Conservation (phyloP, 2,888 invertebrate species). For the Camponotus fellah region DNA sequence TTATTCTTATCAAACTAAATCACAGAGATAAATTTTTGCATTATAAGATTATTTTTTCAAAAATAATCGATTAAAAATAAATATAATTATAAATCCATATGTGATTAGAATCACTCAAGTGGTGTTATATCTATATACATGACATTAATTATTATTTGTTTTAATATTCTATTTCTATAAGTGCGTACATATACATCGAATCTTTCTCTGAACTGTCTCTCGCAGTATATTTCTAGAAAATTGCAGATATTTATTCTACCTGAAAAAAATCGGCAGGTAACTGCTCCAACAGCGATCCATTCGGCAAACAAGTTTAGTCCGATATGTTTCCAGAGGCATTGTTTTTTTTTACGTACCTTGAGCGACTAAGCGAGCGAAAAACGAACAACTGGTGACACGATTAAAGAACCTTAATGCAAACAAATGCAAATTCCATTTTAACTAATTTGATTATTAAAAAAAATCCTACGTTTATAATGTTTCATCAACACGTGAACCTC, state of each 20-base stretch:
- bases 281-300: slow-evolving; percentile 62
- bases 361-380: slow-evolving; percentile 68
- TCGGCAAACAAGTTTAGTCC: slow-evolving; percentile 59
- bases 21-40: not conserved
- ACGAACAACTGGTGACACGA: slow-evolving; percentile 70
- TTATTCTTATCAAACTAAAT: not conserved
- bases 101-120: not conserved
- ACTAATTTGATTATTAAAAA: slow-evolving; percentile 81
- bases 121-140: not conserved
- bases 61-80: slow-evolving; percentile 9
- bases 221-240: slow-evolving; percentile 25
- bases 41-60: not conserved
- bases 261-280: slow-evolving; percentile 27
- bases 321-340: slow-evolving; percentile 65
- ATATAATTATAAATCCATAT: not conserved
- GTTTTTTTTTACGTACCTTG: slow-evolving; percentile 67
- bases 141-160: slow-evolving; percentile 20
- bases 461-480: slow-evolving; percentile 67
- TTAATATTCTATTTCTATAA: not conserved
- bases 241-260: slow-evolving; percentile 3
- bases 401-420: slow-evolving; percentile 60
- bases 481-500: slow-evolving; percentile 64
- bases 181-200: not conserved
- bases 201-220: not conserved
- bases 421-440: slow-evolving; percentile 67